phyloP scores from a whole-genome alignment of 2,113 vertebrate genomes.

The Crotalus helleri region DNA sequence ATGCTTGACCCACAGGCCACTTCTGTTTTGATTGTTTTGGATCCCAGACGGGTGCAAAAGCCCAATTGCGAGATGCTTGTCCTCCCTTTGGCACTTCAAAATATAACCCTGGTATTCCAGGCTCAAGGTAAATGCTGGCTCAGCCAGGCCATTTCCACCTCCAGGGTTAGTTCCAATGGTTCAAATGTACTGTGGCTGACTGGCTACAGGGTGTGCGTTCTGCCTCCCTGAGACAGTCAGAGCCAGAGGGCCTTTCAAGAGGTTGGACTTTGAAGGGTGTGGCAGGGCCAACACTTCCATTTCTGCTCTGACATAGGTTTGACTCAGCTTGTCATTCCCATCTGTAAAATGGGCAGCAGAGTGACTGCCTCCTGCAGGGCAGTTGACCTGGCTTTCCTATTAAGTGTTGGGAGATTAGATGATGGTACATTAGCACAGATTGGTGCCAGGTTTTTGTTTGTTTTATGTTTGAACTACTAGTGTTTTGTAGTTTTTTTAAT shows the following conservation, averaged over 20 bases:
- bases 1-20: not conserved
- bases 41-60: too few relatives aligned
- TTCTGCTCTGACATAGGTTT: not conserved
- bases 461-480: too few relatives aligned
- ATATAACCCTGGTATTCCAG: not conserved
- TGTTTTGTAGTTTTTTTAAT: too few relatives aligned
- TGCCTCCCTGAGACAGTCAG: not conserved
- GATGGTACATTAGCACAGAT: too few relatives aligned
- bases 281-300: not conserved
- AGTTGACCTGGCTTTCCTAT: too few relatives aligned
- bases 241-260: constrained; percentile 24
- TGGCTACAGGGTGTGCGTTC: not conserved
- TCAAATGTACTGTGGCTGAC: not conserved
- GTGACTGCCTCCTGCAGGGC: not conserved
- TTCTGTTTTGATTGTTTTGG: not conserved
- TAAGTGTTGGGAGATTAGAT: too few relatives aligned
- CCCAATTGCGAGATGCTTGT: not conserved
- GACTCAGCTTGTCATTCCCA: not conserved
- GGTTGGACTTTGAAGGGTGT: not conserved
- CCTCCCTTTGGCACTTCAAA: not conserved
- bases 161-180: not conserved
- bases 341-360: not conserved
- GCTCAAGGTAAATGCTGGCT: not conserved
- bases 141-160: not conserved
- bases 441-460: too few relatives aligned